Percentiles rank a stretch among this genome's conserved stretches.
phyloP scores from a whole-genome alignment of 1,140 invertebrate species.

The Tetramorium parvispinum region DNA sequence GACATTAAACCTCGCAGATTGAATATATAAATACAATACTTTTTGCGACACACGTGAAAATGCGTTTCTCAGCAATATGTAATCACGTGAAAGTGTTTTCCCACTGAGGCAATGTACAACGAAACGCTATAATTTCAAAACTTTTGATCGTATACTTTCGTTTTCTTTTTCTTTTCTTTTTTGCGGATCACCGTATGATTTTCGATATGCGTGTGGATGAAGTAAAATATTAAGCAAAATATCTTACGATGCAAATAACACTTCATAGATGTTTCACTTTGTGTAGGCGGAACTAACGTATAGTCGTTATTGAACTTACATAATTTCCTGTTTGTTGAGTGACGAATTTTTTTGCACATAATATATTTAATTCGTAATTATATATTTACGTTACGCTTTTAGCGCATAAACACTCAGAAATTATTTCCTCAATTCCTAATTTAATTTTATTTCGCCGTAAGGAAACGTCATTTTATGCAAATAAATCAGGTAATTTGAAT shows the following conservation, averaged over 20 bases:
- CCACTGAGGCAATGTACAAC: neutral
- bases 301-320: constrained; percentile 16
- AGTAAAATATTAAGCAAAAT: neutral
- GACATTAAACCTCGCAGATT: constrained; percentile 31
- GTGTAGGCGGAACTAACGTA: constrained; percentile 6
- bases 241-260: neutral
- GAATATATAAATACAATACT: constrained; percentile 25
- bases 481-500: neutral
- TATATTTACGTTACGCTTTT: neutral
- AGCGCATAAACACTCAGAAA: neutral
- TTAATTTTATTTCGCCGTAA: neutral
- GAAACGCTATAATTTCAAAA: constrained; percentile 47
- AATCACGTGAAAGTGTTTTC: constrained; percentile 53
- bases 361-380: neutral
- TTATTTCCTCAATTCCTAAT: neutral
- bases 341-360: constrained; percentile 10
- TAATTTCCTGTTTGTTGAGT: constrained; percentile 23
- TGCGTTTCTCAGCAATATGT: constrained; percentile 26
- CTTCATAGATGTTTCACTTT: neutral
- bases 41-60: constrained; percentile 29
- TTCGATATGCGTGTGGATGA: neutral
- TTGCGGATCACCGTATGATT: constrained; percentile 32
- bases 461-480: neutral
- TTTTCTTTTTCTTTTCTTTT: constrained; percentile 1
- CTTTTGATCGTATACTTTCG: constrained; percentile 31